Base-by-base conservation (phyloP, 2,113 vertebrate species). In the Carassius auratus region DNA sequence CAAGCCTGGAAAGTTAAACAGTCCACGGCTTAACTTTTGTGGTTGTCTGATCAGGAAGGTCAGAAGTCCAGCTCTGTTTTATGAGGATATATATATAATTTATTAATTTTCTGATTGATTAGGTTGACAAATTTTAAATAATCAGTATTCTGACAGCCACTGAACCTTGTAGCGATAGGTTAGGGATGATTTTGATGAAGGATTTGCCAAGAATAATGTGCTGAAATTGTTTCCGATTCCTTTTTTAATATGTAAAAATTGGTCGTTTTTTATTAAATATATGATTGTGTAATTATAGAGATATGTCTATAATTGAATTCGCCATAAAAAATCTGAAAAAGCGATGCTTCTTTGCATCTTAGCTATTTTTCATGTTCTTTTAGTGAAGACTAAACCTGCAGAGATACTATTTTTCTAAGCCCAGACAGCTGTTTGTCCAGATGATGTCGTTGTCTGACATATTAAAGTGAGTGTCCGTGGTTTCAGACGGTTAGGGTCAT, bases 351-450 rank as follows among this genome's bases (percentile, higher is more conserved):
- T 33, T 26, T 38, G 21, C 48, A 57, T 79, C 45, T 15, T 57
- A 14, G 17, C 7, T 83, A 30, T 78, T 77, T 81, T 82, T 81
- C 33, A 66, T 17, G 3, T 76, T 85, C 3, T 84, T 64, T 23
- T 26, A 78, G 4, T 85, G 45, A 81, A 33, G 71, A 61, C 23
- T n/a, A 48, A 59, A 61, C 57, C 12, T 30, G 1, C 71, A 84
- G 42, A 89, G 86, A 86, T 64, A 74, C 62, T 89, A 89, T 89
- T 89, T 87, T 89, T 89, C 55, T 87, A 89, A 82, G 50, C 62
- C 82, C 48, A 45, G 77, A 38, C 52, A n/a, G 59, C 55, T 85
- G 77, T 83, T 76, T 78, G 52, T 85, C 64, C 76, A 84, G 36
- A 85, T 85, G 48, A 82, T 74, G 30, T 79, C 8, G 2, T 64